Conservation (phyloP, 2,888 invertebrate genomes). For the Heliconius erato region DNA sequence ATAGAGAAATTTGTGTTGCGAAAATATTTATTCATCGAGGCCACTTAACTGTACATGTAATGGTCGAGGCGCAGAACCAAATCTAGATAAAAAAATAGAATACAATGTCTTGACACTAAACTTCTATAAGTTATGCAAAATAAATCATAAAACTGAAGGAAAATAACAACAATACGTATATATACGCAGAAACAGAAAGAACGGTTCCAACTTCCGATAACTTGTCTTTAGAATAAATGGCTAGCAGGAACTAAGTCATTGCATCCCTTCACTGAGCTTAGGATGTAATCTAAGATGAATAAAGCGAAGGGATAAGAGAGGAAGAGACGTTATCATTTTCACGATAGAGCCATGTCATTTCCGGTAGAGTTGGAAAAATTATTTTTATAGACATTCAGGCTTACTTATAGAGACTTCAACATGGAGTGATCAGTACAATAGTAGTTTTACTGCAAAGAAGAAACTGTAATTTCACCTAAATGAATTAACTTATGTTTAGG, state of each 20-base stretch:
- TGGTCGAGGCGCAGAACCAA: too few relatives aligned
- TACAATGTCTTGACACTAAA: not conserved
- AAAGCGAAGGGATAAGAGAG: slow-evolving; percentile 26
- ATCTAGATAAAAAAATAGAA: not conserved
- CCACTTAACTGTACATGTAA: too few relatives aligned
- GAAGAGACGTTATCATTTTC: slow-evolving; percentile 36
- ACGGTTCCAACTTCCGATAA: not conserved
- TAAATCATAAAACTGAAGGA: not conserved
- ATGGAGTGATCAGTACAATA: too few relatives aligned
- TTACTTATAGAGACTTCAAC: too few relatives aligned
- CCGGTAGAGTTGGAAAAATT: slow-evolving; percentile 3
- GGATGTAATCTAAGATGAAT: slow-evolving; percentile 8
- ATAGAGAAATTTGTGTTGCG: too few relatives aligned
- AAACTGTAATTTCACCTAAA: not conserved
- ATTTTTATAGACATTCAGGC: too few relatives aligned
- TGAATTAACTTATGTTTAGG: too few relatives aligned
- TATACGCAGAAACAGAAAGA: not conserved
- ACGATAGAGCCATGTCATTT: slow-evolving; percentile 21
- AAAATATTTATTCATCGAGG: too few relatives aligned
- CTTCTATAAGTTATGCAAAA: not conserved
- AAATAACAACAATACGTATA: not conserved
- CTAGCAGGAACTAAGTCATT: not conserved
- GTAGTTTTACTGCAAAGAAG: too few relatives aligned
- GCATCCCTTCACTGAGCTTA: not conserved
- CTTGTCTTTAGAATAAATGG: not conserved